A percentile compares a stretch with the other conserved stretches of the same genome.
phyloP scores from a whole-genome alignment of 2,113 vertebrate genomes.

The Cyprinus carpio region DNA sequence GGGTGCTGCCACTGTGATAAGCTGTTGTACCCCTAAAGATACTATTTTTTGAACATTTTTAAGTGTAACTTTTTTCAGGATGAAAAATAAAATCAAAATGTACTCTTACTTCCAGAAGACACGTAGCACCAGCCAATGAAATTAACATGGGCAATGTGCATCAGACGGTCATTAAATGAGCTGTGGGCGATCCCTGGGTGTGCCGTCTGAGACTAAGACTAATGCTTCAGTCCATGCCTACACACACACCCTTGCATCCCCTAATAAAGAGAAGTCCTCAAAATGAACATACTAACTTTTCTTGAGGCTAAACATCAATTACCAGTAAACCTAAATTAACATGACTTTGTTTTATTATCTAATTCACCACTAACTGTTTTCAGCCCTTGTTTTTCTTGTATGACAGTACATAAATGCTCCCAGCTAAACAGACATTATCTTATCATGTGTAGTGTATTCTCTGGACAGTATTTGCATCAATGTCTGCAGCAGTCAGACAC shows the following conservation, averaged over 20 bases:
- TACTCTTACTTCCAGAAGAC: not conserved
- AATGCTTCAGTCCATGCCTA: not conserved
- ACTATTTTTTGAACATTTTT: not conserved
- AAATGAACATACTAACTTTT: not conserved
- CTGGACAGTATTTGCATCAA: not conserved
- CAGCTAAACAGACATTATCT: not conserved
- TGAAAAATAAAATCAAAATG: not conserved
- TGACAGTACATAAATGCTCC: not conserved
- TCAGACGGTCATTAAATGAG: conserved; percentile 8
- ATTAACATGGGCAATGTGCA: not conserved
- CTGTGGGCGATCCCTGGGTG: not conserved
- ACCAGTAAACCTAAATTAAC: not conserved
- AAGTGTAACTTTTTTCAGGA: not conserved
- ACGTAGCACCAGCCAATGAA: not conserved
- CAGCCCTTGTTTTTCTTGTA: not conserved
- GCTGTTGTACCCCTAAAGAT: not conserved
- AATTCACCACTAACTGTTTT: not conserved
- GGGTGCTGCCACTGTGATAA: not conserved
- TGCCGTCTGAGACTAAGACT: not conserved
- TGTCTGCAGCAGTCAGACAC: conserved; percentile 22
- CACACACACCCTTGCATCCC: not conserved
- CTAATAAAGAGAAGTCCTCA: not conserved
- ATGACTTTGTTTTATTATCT: not conserved
- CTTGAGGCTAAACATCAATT: not conserved
- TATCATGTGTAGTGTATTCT: not conserved